These are phyloP conservation scores for Trichonephila clavipes DNA, from an alignment of 1,140 invertebrate species.

Conservation along the genomic window DNA sequence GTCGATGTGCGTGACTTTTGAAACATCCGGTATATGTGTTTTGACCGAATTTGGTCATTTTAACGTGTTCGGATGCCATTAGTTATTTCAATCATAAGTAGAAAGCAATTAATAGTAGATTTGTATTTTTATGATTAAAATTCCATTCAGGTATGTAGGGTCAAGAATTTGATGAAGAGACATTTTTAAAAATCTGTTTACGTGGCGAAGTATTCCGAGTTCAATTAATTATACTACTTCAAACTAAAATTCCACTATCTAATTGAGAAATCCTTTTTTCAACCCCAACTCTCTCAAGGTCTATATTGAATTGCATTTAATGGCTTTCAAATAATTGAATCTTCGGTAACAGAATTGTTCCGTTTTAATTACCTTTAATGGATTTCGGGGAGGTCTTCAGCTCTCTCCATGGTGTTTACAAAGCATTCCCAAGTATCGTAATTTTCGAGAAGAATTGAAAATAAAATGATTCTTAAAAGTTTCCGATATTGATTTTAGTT, in stretches of 20 bases:
- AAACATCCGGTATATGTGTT: too few species aligned
- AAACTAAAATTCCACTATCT: neutral
- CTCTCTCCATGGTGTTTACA: neutral
- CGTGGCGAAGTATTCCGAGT: too few species aligned
- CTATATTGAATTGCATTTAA: conserved; percentile 47
- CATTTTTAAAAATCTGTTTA: too few species aligned
- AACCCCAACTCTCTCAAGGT: neutral
- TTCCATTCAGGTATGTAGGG: too few species aligned
- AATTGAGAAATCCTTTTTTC: neutral
- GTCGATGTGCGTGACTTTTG: too few species aligned
- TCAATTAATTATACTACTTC: too few species aligned
- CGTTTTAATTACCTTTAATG: conserved; percentile 55
- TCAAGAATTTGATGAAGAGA: too few species aligned
- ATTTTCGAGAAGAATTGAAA: conserved; percentile 1
- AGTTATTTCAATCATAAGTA: too few species aligned
- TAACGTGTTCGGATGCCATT: too few species aligned
- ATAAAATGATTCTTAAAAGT: conserved; percentile 15
- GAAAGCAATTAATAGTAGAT: too few species aligned
- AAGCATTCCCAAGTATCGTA: neutral
- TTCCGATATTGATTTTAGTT: conserved; percentile 1
- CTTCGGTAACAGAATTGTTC: neutral
- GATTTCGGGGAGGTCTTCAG: neutral
- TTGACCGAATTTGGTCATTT: too few species aligned
- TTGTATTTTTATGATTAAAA: too few species aligned
- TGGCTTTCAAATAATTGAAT: conserved; percentile 54